Base-by-base conservation (phyloP, 2,113 vertebrate species). In the Lophotis ruficrista region DNA sequence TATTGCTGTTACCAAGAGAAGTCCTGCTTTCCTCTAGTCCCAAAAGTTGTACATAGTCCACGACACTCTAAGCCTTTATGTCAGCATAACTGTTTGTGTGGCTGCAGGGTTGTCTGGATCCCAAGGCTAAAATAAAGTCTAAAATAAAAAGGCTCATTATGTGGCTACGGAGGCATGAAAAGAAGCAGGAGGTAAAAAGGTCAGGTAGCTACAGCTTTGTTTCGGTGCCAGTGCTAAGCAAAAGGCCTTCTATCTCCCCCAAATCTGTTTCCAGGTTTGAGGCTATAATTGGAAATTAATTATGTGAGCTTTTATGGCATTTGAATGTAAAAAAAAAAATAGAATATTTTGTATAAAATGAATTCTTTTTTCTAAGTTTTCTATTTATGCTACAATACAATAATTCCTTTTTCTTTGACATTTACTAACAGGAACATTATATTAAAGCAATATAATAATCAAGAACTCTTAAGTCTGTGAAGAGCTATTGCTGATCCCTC, bases 401-500 rank as follows among this genome's bases (percentile, higher is more conserved):
- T 76, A 60, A 68, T 89, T 91, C 22, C 61, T 86, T 83, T 87
- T 72, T 65, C 45, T 87, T 66, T 82, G 19, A 31, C 48, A n/a
- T 90, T 96, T 83, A 79, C 75, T 87, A 95, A 56, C 1, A 9
- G 33, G 60, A 94, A 78, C 20, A 45, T 65, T 84, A 61, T 83
- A 92, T 21, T 77, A 92, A 95, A 80, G 53, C 35, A 94, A 69
- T 22, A 47, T 47, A 77, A 54, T 75, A 28, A 80, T 71, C 76
- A 86, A 77, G 66, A 92, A 81, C 68, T 68, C 66, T 78, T 41
- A 82, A 65, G 65, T 87, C 85, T 78, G 65, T 69, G 27, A 96
- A 83, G 60, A 87, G 62, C 60, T 80, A 54, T 19, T 93, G 83
- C 80, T 81, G 73, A 93, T 91, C n/a, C 28, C 50, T 93, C 83